phyloP scores from a whole-genome alignment of 1,140 invertebrate genomes.

The Drosophila obscura region DNA sequence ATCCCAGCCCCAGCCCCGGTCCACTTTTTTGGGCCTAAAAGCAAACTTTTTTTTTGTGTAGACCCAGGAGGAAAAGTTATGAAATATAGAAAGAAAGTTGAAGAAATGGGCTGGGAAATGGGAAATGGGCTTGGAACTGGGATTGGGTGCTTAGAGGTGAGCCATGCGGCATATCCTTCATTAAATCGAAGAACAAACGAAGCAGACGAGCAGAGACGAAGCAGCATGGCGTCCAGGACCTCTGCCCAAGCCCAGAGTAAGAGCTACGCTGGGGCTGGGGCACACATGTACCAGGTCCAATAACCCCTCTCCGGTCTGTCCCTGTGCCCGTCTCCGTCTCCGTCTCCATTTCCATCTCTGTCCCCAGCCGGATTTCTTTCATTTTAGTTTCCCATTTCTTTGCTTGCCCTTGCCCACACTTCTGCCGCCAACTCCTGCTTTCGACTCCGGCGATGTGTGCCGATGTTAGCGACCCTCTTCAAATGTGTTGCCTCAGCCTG shows the following conservation, averaged over 20 bases:
- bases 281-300: slow-evolving; percentile 48
- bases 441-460: slow-evolving; percentile 56
- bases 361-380: slow-evolving; percentile 70
- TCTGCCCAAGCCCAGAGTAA: slow-evolving; percentile 25
- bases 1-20: no score
- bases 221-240: slow-evolving; percentile 51
- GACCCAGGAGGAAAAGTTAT: slow-evolving; percentile 59
- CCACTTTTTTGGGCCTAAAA: slow-evolving; percentile 63
- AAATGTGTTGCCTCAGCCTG: slow-evolving; percentile 73
- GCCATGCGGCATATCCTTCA: slow-evolving; percentile 78
- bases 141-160: slow-evolving; percentile 54
- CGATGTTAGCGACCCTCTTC: slow-evolving; percentile 66
- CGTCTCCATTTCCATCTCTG: slow-evolving; percentile 14
- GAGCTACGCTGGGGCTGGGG: slow-evolving; percentile 32
- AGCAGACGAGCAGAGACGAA: slow-evolving; percentile 54
- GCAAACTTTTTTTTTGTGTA: slow-evolving; percentile 64
- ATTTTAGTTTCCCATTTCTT: slow-evolving; percentile 82
- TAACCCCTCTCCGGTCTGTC: slow-evolving; percentile 25
- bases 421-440: no score
- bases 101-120: slow-evolving; percentile 29
- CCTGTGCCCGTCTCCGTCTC: neutral
- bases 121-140: neutral
- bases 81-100: slow-evolving; percentile 66
- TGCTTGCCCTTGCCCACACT: slow-evolving; percentile 37
- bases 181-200: slow-evolving; percentile 83